Evolutionary conservation across 2,113 vertebrate genomes (phyloP).

Genomic region (Ceyx cyanopectus): DNA sequence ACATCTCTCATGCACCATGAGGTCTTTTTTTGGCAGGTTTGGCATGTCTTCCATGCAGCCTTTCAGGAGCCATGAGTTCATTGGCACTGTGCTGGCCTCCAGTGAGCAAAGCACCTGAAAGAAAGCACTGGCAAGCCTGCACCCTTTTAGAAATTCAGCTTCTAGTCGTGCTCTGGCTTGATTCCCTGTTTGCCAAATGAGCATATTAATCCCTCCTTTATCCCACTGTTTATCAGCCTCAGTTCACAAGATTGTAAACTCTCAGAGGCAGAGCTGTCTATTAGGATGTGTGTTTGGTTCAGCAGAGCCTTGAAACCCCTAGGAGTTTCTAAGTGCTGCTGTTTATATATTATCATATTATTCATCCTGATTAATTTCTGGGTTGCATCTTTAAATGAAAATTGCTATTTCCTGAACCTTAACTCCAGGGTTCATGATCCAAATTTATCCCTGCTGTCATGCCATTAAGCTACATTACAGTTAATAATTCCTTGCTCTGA

Average conservation of each 20-base stretch:
- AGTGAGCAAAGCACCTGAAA: background rate
- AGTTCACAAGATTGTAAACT: slow-evolving; percentile 2
- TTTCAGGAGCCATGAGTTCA: background rate
- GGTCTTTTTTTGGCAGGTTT: background rate
- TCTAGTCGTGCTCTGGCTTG: background rate
- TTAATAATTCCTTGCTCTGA: slow-evolving; percentile 33
- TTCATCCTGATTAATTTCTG: slow-evolving; percentile 47
- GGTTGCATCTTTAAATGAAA: slow-evolving; percentile 23
- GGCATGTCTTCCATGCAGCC: background rate
- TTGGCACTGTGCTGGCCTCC: background rate
- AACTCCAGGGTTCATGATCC: background rate
- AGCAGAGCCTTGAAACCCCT: slow-evolving; percentile 10
- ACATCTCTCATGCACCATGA: background rate
- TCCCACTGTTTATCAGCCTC: slow-evolving; percentile 13
- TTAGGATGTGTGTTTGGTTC: background rate
- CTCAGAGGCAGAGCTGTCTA: background rate
- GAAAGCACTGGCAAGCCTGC: background rate
- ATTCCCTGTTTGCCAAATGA: slow-evolving; percentile 25
- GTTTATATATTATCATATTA: background rate
- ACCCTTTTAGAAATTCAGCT: background rate
- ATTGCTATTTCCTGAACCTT: slow-evolving; percentile 19
- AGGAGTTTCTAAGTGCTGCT: slow-evolving; percentile 13
- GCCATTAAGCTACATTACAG: slow-evolving; percentile 22
- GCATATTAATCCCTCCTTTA: slow-evolving; percentile 44
- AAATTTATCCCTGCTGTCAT: slow-evolving; percentile 44